phyloP scores from a whole-genome alignment of 2,888 invertebrate genomes.

The Onchidella celtica region DNA sequence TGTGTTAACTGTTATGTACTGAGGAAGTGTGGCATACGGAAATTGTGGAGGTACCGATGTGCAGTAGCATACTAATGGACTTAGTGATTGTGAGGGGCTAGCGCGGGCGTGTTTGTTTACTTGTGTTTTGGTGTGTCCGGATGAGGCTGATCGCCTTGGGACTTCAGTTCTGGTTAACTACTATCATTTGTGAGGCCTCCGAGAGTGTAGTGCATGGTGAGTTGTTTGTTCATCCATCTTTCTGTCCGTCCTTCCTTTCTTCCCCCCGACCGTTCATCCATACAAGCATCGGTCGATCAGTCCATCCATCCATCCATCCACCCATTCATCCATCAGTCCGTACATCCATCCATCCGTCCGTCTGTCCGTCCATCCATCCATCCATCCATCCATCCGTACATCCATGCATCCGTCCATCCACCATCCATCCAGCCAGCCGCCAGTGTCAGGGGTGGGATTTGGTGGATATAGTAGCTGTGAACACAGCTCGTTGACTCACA shows the following conservation, averaged over 20 bases:
- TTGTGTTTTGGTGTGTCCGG: background rate
- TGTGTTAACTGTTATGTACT: too few species aligned
- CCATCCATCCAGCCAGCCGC: background rate
- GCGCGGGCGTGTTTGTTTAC: background rate
- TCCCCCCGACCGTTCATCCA: background rate
- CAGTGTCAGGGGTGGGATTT: conserved; percentile 66
- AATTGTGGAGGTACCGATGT: too few species aligned
- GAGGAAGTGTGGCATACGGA: too few species aligned
- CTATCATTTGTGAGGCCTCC: background rate
- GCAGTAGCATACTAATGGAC: too few species aligned
- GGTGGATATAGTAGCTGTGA: too few species aligned
- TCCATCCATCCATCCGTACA: background rate
- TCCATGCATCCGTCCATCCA: background rate
- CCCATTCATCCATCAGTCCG: background rate
- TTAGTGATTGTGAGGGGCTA: too few species aligned
- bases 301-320: background rate
- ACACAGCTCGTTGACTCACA: too few species aligned
- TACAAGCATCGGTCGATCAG: background rate
- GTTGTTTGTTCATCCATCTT: background rate
- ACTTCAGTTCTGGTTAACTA: background rate
- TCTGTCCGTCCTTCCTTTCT: background rate
- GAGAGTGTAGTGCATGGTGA: background rate
- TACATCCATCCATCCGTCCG: background rate
- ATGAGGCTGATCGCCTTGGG: background rate
- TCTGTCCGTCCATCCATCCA: background rate